Base-by-base conservation (phyloP, 2,113 vertebrate species). In the Maccullochella peelii region DNA sequence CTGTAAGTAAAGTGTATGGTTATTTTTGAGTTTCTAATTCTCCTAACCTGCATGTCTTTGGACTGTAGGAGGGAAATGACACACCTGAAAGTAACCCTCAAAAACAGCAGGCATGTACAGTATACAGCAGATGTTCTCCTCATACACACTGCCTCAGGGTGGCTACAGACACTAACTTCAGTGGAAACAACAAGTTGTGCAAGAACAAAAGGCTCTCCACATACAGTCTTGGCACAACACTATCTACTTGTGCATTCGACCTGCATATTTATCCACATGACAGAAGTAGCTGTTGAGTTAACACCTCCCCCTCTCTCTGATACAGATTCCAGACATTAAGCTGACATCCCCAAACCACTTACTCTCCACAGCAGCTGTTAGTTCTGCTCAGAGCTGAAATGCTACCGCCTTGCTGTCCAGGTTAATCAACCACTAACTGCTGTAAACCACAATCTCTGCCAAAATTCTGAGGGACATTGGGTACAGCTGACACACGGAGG, bases 351-450 rank as follows among this genome's bases (percentile, higher is more conserved):
- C 50, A 59, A 73, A 76, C 52, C 23, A n/a, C 58, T 55, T 40
- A 73, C 55, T 80, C 75, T 71, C 70, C 57, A 40, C 38, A 85
- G 76, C 72, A 80, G 84, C 57, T 47, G 86, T 55, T 82, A 23
- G 25, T 10, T n/a, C 65, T 44, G 71, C 52, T 82, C n/a, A 8
- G 50, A 82, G 66, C 61, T 1, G 2, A 69, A 75, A 70, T 18
- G 44, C 68, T 73, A 47, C 55, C 44, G 54, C 54, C 30, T 55
- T 30, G 54, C 58, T 73, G 73, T 68, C 80, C 78, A 81, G 67
- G 71, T 79, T 68, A 77, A 84, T 91, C 68, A 86, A 44, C 70
- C 72, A 71, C 16, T 44, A 74, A 82, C 57, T 73, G 80, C 55
- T 57, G 70, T 25, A 36, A 59, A 33, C 58, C 61, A 58, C 73